Percentiles rank a stretch among this genome's conserved stretches.
Conservation (phyloP, 2,888 invertebrate genomes). For the Hirtodrosophila duncani region DNA sequence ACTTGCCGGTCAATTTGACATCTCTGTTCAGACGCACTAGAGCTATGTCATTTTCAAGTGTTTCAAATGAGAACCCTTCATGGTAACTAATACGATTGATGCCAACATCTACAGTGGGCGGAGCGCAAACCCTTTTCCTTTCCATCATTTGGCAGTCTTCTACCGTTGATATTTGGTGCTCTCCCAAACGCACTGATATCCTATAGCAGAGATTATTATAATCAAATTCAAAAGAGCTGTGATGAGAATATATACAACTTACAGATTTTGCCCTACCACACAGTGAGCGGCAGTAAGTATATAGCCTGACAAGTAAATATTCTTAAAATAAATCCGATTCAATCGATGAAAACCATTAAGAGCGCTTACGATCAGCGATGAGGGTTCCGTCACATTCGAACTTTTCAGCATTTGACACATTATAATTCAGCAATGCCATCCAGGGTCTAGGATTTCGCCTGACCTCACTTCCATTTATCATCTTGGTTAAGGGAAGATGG, state of each 20-base stretch:
- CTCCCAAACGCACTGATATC: constrained; percentile 15
- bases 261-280: not conserved
- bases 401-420: accelerated
- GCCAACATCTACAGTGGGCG: constrained; percentile 5
- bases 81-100: not conserved
- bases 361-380: constrained; percentile 27
- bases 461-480: not conserved
- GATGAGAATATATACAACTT: no score
- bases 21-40: constrained; percentile 12
- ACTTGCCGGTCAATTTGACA: not conserved
- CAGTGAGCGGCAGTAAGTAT: constrained; percentile 39
- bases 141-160: not conserved
- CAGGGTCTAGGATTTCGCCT: constrained; percentile 26
- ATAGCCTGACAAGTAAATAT: constrained; percentile 5
- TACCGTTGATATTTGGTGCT: not conserved
- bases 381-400: constrained; percentile 23
- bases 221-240: no score
- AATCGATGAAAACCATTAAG: not conserved
- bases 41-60: constrained; percentile 24
- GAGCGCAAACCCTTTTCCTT: not conserved
- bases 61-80: accelerated
- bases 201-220: not conserved
- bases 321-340: not conserved
- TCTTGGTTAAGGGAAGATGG: accelerated
- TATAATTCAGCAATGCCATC: constrained; percentile 19